phyloP scores from a whole-genome alignment of 1,140 invertebrate genomes.

The Drosophila suzukii region DNA sequence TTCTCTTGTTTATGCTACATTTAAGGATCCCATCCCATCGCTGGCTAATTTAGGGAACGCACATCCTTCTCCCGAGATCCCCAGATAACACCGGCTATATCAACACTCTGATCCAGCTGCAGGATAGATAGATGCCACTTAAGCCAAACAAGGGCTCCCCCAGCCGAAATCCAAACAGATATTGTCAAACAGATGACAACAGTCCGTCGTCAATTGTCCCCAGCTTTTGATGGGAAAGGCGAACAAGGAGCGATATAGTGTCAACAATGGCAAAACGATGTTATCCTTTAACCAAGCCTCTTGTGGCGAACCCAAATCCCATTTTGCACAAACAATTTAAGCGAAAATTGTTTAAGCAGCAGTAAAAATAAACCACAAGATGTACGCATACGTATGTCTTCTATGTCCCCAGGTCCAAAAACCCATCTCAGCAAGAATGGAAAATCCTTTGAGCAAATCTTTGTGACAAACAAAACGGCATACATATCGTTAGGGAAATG shows the following conservation, averaged over 20 bases:
- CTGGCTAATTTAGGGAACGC: conserved; percentile 15
- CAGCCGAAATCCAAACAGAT: conserved; percentile 49
- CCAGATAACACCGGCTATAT: conserved; percentile 38
- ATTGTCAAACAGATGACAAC: conserved; percentile 70
- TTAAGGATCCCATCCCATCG: not conserved
- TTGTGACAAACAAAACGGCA: conserved; percentile 54
- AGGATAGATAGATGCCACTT: conserved; percentile 26
- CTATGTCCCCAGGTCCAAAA: conserved; percentile 30
- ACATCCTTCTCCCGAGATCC: conserved; percentile 15
- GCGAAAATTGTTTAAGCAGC: conserved; percentile 76
- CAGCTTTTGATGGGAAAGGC: conserved; percentile 20
- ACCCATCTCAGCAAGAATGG: conserved; percentile 8
- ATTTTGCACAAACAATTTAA: conserved; percentile 79
- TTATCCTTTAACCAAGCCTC: conserved; percentile 81
- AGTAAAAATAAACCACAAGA: conserved; percentile 74
- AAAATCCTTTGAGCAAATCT: conserved; percentile 79
- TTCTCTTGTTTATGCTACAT: conserved; percentile 21
- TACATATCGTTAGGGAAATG: conserved; percentile 59
- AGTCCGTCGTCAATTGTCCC: conserved; percentile 55
- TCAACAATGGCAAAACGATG: conserved; percentile 80
- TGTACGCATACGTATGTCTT: conserved; percentile 51
- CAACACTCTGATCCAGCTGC: conserved; percentile 44
- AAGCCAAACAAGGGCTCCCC: conserved; percentile 23
- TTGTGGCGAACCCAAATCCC: conserved; percentile 78
- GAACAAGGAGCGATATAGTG: conserved; percentile 43